A percentile compares a stretch with the other conserved stretches of the same genome.
Conservation (phyloP, 2,888 invertebrate species). For the Athalia rosae region DNA sequence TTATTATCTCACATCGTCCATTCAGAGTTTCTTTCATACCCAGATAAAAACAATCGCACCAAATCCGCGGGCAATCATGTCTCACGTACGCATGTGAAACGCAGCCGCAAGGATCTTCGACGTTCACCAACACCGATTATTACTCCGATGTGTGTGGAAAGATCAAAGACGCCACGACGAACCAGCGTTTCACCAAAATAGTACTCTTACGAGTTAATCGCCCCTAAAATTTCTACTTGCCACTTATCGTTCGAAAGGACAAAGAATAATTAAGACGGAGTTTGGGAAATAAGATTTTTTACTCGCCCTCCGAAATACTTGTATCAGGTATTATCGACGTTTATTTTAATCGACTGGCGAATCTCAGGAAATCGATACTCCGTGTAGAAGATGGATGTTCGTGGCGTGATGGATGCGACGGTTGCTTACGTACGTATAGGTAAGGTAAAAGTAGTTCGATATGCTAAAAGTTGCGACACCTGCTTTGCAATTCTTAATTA, state of each 20-base stretch:
- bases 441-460: neutral
- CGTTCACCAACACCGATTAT: neutral
- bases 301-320: too few species aligned
- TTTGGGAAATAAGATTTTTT: neutral
- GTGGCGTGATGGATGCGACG: neutral
- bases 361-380: neutral
- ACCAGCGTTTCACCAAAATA: constrained; percentile 28
- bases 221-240: constrained; percentile 24
- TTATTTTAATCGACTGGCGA: too few species aligned
- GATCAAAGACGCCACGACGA: constrained; percentile 28
- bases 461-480: constrained; percentile 25
- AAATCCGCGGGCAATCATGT: constrained; percentile 7
- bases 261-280: neutral
- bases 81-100: neutral
- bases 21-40: neutral
- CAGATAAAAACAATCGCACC: constrained; percentile 8
- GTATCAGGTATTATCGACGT: too few species aligned
- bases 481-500: constrained; percentile 3
- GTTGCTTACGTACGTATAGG: neutral
- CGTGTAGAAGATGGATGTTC: constrained; percentile 5
- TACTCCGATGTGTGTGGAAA: neutral
- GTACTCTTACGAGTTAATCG: constrained; percentile 12
- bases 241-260: constrained; percentile 2
- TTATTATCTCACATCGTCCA: constrained; percentile 20
- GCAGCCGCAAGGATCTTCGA: neutral